phyloP scores from a whole-genome alignment of 2,888 invertebrate genomes.

The Drosophila lacicola region DNA sequence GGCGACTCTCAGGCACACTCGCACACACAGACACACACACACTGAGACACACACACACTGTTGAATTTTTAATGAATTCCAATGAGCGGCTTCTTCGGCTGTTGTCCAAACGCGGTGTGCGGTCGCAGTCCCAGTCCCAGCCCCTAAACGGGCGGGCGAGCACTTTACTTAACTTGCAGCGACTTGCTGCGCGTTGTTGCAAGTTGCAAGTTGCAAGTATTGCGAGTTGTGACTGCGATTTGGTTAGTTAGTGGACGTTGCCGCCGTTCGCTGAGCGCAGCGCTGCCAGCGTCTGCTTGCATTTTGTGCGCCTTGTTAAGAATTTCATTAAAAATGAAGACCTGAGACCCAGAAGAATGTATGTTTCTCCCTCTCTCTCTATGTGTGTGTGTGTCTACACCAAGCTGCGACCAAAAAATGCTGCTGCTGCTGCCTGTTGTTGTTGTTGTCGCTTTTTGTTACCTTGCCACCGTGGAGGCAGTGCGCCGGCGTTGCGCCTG shows the following conservation, averaged over 20 bases:
- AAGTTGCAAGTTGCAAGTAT: constrained; percentile 19
- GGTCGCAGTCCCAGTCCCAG: constrained; percentile 71
- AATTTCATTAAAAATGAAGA: constrained; percentile 84
- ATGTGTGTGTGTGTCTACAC: constrained; percentile 17
- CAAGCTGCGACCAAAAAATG: constrained; percentile 65
- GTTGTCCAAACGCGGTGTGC: constrained; percentile 79
- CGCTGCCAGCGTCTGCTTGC: constrained; percentile 55
- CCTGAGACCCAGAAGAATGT: constrained; percentile 82
- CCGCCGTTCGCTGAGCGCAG: constrained; percentile 14
- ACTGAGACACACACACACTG: constrained; percentile 39
- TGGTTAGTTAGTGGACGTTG: constrained; percentile 75
- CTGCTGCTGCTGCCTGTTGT: constrained; percentile 56
- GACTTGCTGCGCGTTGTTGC: constrained; percentile 26
- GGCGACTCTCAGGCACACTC: constrained; percentile 62
- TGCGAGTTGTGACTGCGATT: constrained; percentile 67
- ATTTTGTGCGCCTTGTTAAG: constrained; percentile 82
- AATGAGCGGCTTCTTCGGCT: constrained; percentile 74
- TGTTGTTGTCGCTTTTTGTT: constrained; percentile 80
- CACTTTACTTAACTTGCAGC: constrained; percentile 67
- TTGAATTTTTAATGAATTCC: constrained; percentile 84
- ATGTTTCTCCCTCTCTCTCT: constrained; percentile 47
- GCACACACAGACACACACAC: constrained; percentile 28
- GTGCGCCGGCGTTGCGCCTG: constrained; percentile 80
- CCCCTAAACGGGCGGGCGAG: constrained; percentile 78
- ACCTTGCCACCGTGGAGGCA: constrained; percentile 78